Evolutionary conservation across 2,888 invertebrate species (phyloP).

Genomic region (Sarcophaga carnaria): DNA sequence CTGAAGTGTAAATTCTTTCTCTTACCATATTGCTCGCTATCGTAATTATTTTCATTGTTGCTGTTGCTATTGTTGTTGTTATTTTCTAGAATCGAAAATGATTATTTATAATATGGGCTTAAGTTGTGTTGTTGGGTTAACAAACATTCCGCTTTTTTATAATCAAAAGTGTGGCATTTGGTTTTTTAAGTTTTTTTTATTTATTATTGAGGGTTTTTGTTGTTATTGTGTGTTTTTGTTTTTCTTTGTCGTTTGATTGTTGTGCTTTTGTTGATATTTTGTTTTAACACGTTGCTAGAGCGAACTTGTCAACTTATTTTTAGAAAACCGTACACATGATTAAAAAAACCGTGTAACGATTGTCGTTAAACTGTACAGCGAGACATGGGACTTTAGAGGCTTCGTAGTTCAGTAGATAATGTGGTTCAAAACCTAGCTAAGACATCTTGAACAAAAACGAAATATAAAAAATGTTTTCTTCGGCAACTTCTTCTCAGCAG

Average conservation of each 20-base stretch:
- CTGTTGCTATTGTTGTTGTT: slow-evolving; percentile 29
- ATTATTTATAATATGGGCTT: slow-evolving; percentile 49
- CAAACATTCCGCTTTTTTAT: slow-evolving; percentile 15
- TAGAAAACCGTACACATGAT: not conserved
- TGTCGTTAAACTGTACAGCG: too few relatives aligned
- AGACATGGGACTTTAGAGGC: too few relatives aligned
- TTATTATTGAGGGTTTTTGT: not conserved
- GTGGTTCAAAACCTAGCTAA: too few relatives aligned
- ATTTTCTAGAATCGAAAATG: slow-evolving; percentile 46
- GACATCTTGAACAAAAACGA: too few relatives aligned
- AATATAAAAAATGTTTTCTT: too few relatives aligned
- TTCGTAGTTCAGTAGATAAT: too few relatives aligned
- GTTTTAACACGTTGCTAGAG: not conserved
- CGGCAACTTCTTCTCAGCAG: too few relatives aligned
- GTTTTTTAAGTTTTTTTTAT: slow-evolving; percentile 1
- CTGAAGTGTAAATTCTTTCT: slow-evolving; percentile 60
- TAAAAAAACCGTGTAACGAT: too few relatives aligned
- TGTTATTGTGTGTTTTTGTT: slow-evolving; percentile 1
- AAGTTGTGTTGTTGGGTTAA: slow-evolving; percentile 30
- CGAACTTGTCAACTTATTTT: not conserved
- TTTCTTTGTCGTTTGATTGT: not conserved
- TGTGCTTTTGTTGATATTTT: slow-evolving; percentile 1
- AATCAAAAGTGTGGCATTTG: slow-evolving; percentile 35
- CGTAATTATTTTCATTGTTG: slow-evolving; percentile 9
- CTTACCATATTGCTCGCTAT: not conserved